These are phyloP conservation scores for Anisognathus igniventris DNA, from an alignment of 2,797 vertebrate species.

Conservation along the genomic window DNA sequence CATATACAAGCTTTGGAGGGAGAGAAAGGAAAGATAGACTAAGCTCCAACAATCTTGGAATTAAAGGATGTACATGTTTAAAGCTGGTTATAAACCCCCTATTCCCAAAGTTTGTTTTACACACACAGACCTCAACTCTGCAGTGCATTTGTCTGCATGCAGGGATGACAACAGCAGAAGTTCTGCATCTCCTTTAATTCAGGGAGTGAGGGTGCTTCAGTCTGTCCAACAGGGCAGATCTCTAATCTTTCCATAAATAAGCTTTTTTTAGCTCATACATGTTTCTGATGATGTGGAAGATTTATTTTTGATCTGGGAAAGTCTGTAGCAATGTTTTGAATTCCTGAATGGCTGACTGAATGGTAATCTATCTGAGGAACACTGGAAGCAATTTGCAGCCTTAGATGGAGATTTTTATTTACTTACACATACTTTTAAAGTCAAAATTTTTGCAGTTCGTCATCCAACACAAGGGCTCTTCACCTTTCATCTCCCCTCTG, in stretches of 20 bases:
- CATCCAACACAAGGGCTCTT: background rate
- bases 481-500: background rate
- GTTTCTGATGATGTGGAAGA: conserved; percentile 7
- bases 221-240: background rate
- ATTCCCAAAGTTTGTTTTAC: background rate
- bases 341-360: conserved; percentile 10
- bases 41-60: background rate
- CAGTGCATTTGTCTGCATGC: rapidly evolving
- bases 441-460: background rate
- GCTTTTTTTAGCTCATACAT: background rate
- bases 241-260: background rate
- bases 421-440: background rate
- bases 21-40: background rate
- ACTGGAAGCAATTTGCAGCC: conserved; percentile 1
- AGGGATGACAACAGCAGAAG: background rate
- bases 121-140: rapidly evolving
- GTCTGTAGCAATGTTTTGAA: conserved; percentile 52
- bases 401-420: conserved; percentile 40
- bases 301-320: conserved; percentile 58
- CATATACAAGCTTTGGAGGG: background rate
- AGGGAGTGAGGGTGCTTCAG: background rate
- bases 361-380: background rate
- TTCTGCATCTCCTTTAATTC: background rate
- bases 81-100: background rate
- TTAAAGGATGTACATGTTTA: background rate